Evolutionary conservation across 2,797 vertebrate species (phyloP).

Genomic region (Melopsittacus undulatus): DNA sequence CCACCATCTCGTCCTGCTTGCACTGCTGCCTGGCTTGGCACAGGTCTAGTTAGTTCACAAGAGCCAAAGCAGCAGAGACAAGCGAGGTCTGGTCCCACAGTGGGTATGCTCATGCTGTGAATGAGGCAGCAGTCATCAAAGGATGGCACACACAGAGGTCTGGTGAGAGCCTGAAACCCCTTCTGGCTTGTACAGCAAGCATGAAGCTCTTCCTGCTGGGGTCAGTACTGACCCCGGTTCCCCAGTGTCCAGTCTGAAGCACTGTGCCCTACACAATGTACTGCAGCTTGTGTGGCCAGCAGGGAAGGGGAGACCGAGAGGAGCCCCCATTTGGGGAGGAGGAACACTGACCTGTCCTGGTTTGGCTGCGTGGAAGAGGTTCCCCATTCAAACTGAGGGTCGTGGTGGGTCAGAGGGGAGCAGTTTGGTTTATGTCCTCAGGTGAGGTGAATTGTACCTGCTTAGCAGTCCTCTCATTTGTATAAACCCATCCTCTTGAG

Average conservation of each 20-base stretch:
- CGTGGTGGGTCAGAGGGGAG: neutral
- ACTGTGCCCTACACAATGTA: neutral
- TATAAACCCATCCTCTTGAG: neutral
- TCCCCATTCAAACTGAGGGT: neutral
- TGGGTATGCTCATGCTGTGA: neutral
- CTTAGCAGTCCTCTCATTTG: neutral
- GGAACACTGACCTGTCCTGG: neutral
- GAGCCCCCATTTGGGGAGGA: neutral
- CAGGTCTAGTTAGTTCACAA: neutral
- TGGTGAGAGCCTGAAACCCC: neutral
- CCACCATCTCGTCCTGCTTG: neutral
- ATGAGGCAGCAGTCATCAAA: neutral
- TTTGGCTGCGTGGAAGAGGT: neutral
- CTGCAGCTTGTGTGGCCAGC: neutral
- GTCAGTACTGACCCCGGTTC: neutral
- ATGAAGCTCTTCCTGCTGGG: neutral
- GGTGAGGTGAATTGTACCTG: neutral
- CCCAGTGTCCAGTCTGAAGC: neutral
- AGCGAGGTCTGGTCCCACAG: neutral
- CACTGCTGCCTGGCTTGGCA: neutral
- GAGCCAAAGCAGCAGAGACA: neutral
- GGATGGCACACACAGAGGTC: rapidly evolving
- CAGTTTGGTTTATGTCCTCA: neutral
- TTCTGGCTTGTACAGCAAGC: neutral
- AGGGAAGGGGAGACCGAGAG: neutral